Evolutionary conservation across 2,113 vertebrate genomes (phyloP).

Genomic region (Gopherus evgoodei): DNA sequence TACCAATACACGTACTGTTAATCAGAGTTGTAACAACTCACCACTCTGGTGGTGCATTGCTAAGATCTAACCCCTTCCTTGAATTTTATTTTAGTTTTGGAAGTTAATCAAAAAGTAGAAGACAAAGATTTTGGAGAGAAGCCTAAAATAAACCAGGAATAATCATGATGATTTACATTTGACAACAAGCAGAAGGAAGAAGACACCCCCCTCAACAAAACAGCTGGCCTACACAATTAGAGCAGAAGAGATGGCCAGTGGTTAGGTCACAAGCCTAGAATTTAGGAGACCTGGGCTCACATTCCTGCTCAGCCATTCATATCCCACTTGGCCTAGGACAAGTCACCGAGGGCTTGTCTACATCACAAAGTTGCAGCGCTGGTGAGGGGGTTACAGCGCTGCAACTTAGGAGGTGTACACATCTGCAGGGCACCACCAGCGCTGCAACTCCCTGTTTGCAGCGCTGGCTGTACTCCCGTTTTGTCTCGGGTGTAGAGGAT

Average conservation of each 20-base stretch:
- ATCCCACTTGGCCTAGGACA: not conserved
- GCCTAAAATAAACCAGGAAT: not conserved
- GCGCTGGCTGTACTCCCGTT: too few species aligned
- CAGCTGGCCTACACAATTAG: not conserved
- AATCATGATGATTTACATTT: not conserved
- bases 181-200: not conserved
- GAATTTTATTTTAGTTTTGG: not conserved
- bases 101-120: rapidly evolving
- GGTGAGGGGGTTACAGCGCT: too few species aligned
- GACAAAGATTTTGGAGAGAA: rapidly evolving
- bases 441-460: too few species aligned
- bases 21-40: rapidly evolving
- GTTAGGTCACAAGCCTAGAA: not conserved
- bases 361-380: too few species aligned
- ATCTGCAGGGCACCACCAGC: too few species aligned
- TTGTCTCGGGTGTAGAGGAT: too few species aligned
- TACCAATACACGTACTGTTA: rapidly evolving
- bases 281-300: not conserved
- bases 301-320: not conserved
- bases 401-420: too few species aligned
- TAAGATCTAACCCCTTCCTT: not conserved
- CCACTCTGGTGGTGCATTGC: too few species aligned
- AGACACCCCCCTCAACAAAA: not conserved
- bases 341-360: too few species aligned
- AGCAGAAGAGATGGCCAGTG: not conserved